phyloP scores from a whole-genome alignment of 2,888 invertebrate species.

The Drosophila greeni region DNA sequence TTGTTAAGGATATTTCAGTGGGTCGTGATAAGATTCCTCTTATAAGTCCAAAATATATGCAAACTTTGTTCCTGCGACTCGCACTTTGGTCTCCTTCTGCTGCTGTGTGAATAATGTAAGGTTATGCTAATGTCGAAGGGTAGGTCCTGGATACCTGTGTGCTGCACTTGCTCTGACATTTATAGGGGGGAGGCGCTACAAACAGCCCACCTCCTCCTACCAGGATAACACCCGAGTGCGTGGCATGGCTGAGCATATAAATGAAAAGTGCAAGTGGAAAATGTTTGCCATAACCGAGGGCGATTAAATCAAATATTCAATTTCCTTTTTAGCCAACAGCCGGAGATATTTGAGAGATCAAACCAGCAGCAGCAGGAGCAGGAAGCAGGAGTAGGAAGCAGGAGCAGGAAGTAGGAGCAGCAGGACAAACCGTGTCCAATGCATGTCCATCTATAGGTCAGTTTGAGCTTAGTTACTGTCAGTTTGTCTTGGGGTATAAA shows the following conservation, averaged over 20 bases:
- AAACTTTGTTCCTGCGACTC: slow-evolving; percentile 41
- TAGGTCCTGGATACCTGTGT: slow-evolving; percentile 34
- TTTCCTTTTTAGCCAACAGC: slow-evolving; percentile 26
- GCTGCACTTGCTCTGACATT: slow-evolving; percentile 18
- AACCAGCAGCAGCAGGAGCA: too few species aligned
- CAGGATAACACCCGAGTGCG: not conserved
- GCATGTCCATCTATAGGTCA: not conserved
- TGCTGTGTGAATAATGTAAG: slow-evolving; percentile 63
- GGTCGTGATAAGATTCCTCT: not conserved
- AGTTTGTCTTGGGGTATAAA: not conserved
- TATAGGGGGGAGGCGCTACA: not conserved
- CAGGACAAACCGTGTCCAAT: not conserved
- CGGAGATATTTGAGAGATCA: slow-evolving; percentile 28
- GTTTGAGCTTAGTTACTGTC: not conserved
- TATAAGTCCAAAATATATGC: slow-evolving; percentile 61
- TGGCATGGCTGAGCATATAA: not conserved
- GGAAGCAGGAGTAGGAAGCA: not conserved
- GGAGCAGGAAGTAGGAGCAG: not conserved
- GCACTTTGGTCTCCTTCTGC: not conserved
- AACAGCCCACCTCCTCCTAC: too few species aligned
- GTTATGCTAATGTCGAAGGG: slow-evolving; percentile 58
- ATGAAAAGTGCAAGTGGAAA: slow-evolving; percentile 20
- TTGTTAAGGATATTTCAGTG: not conserved
- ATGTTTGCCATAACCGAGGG: slow-evolving; percentile 33
- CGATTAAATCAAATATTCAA: slow-evolving; percentile 41